These are phyloP conservation scores for Ephestia elutella DNA, from an alignment of 1,140 invertebrate species.

Conservation along the genomic window DNA sequence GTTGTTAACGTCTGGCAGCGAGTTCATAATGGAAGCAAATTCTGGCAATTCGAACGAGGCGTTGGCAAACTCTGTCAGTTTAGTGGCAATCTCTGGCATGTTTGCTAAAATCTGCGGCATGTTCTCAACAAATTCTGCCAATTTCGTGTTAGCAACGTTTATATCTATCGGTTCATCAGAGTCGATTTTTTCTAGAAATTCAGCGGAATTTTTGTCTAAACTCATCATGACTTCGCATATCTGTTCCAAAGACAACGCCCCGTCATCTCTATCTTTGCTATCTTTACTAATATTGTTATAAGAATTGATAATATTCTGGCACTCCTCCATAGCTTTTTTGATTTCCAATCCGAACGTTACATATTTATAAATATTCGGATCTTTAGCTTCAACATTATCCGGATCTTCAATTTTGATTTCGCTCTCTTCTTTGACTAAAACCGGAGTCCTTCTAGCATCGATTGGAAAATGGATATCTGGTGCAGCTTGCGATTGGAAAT, in stretches of 20 bases:
- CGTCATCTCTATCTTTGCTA: constrained; percentile 36
- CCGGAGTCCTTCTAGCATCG: constrained; percentile 21
- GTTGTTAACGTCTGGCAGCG: constrained; percentile 50
- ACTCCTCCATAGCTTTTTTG: constrained; percentile 66
- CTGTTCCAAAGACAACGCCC: constrained; percentile 50
- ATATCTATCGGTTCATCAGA: constrained; percentile 42
- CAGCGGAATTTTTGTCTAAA: constrained; percentile 52
- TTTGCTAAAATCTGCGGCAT: constrained; percentile 67
- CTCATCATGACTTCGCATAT: constrained; percentile 64
- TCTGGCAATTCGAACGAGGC: constrained; percentile 56
- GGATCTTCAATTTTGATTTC: constrained; percentile 16
- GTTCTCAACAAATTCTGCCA: constrained; percentile 54
- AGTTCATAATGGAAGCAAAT: constrained; percentile 60
- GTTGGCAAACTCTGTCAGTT: constrained; percentile 58
- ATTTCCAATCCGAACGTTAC: constrained; percentile 60
- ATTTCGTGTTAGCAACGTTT: constrained; percentile 42
- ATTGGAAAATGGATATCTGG: constrained; percentile 18
- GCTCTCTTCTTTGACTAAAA: constrained; percentile 29
- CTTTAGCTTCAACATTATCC: constrained; percentile 24
- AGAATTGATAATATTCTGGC: constrained; percentile 64
- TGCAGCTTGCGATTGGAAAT: constrained; percentile 28
- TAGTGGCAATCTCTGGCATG: constrained; percentile 62
- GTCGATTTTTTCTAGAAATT: constrained; percentile 54
- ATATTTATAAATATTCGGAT: constrained; percentile 51
- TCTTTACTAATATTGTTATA: constrained; percentile 44